These are phyloP conservation scores for Acrossocheilus wenchowensis DNA, from an alignment of 2,797 vertebrate genomes.

Conservation along the genomic window DNA sequence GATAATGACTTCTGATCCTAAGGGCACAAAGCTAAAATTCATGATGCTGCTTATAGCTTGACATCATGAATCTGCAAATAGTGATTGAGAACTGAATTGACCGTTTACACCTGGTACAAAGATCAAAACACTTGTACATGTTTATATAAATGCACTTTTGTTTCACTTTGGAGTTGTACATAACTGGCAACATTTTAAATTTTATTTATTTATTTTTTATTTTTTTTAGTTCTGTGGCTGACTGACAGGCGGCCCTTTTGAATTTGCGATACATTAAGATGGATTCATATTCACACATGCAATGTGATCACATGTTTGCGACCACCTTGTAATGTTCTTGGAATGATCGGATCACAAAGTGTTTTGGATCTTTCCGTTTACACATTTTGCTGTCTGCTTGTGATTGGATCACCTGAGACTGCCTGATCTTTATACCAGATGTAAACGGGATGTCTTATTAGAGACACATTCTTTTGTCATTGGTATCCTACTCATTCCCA, in stretches of 20 bases:
- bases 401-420: not conserved
- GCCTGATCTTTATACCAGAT: conserved; percentile 13
- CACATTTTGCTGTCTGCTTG: not conserved
- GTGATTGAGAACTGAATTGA: not conserved
- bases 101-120: not conserved
- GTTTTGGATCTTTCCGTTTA: not conserved
- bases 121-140: not conserved
- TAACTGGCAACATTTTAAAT: too few relatives aligned
- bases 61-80: conserved; percentile 21
- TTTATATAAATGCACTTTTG: not conserved
- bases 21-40: not conserved
- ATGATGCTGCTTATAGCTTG: conserved; percentile 5
- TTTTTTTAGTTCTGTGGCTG: not conserved
- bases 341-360: not conserved
- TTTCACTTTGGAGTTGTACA: not conserved
- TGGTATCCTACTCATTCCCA: conserved; percentile 3
- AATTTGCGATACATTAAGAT: not conserved
- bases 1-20: not conserved
- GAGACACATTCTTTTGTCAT: not conserved
- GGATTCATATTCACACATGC: not conserved
- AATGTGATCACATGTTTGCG: not conserved
- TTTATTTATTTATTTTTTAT: not conserved
- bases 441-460: not conserved
- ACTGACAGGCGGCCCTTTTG: not conserved
- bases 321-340: not conserved